Conservation (phyloP, 2,888 invertebrate species). For the Cosmia trapezina region DNA sequence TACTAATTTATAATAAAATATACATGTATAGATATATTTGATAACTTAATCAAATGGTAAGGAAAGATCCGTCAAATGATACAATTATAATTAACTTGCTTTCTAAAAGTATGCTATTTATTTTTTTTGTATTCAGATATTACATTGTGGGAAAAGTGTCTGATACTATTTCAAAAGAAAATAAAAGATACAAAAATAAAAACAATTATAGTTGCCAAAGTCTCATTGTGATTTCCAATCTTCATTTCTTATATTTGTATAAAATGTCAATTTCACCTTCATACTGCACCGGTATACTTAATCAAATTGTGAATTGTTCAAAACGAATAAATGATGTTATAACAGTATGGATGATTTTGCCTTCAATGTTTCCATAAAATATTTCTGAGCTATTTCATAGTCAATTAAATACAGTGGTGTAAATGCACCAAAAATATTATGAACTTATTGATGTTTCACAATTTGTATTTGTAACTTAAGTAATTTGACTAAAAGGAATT, state of each 20-base stretch:
- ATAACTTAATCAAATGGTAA: conserved; percentile 45
- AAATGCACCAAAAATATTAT: conserved; percentile 19
- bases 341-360: conserved; percentile 39
- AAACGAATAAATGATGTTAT: conserved; percentile 13
- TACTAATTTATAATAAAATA: conserved; percentile 45
- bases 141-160: conserved; percentile 31
- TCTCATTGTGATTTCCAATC: conserved; percentile 20
- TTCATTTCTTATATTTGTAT: conserved; percentile 22
- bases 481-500: conserved; percentile 43
- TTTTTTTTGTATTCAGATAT: conserved; percentile 38
- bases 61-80: conserved; percentile 54
- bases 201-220: conserved; percentile 57
- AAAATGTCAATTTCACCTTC: conserved; percentile 20
- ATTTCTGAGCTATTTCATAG: conserved; percentile 44
- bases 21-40: conserved; percentile 40
- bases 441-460: conserved; percentile 31
- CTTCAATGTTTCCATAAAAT: conserved; percentile 37
- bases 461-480: conserved; percentile 46
- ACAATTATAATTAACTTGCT: conserved; percentile 40
- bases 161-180: conserved; percentile 26
- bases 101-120: conserved; percentile 26
- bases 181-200: neutral
- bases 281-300: conserved; percentile 2
- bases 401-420: conserved; percentile 44
- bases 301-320: conserved; percentile 20